Evolutionary conservation across 2,797 vertebrate genomes (phyloP).

Genomic region (Hippocampus kuda): DNA sequence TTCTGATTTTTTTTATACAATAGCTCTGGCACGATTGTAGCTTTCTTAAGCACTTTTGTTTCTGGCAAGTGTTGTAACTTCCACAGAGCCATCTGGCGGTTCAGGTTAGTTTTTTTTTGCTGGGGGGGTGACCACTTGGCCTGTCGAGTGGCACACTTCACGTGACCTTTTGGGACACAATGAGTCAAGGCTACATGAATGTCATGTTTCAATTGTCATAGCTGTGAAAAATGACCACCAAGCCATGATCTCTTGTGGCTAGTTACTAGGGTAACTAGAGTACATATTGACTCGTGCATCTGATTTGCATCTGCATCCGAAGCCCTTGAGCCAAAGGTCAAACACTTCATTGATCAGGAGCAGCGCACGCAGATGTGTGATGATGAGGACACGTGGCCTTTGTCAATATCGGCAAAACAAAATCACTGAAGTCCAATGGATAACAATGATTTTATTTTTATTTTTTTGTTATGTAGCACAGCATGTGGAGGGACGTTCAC

Average conservation of each 20-base stretch:
- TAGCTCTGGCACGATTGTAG: too few relatives aligned
- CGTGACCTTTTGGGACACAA: neutral
- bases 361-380: conserved; percentile 8
- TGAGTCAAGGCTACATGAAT: neutral
- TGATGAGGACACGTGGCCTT: conserved; percentile 23
- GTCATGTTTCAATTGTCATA: neutral
- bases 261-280: conserved; percentile 2
- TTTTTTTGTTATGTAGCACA: neutral
- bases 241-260: conserved; percentile 6
- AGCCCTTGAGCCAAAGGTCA: conserved; percentile 15
- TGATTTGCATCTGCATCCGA: conserved; percentile 18
- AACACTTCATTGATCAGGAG: conserved; percentile 23
- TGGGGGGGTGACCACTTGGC: neutral
- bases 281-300: conserved; percentile 15
- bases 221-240: neutral
- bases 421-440: conserved; percentile 8
- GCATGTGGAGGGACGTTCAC: conserved; percentile 11
- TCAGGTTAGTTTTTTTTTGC: neutral
- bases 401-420: conserved; percentile 15
- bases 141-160: neutral
- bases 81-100: neutral
- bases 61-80: neutral
- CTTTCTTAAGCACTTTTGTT: neutral
- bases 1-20: neutral
- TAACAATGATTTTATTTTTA: neutral